Evolutionary conservation across 2,888 invertebrate species (phyloP), one percentile per base, ranked within the genome.

Genomic region (Sinodicranocentrus sp.): DNA sequence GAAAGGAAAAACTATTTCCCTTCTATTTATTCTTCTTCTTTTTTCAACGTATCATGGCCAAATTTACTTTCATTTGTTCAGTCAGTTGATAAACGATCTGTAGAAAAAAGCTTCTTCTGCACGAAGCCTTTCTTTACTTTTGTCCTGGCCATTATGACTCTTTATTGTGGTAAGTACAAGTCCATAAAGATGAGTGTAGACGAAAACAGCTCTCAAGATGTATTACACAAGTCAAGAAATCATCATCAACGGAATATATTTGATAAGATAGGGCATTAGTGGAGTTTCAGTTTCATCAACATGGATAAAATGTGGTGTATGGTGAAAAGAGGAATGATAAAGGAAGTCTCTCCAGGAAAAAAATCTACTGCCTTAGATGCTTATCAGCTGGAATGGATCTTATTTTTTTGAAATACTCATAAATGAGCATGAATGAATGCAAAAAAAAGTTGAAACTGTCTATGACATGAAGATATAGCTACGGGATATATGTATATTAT

Each of bases 361-460:
- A 26, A 39, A 57, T 15, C 13, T n/a, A 10, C 25, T 77, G 67
- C 68, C 68, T 17, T 77, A 68, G 68, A 77, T 68, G 68, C 77
- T 70, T 77, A 77, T 77, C 77, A 43, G 33, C 33, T 33, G 19
- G 10, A 57, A 28, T 61, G 39, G 65, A 65, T 65, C 39, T 33
- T n/a, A 19, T n/a, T 26, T 26, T 57, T 57, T 19, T 2, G 21
- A 33, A 33, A 33, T n/a, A n/a, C n/a, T n/a, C n/a, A n/a, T n/a
- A n/a, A n/a, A n/a, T n/a, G n/a, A n/a, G n/a, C n/a, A n/a, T n/a
- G n/a, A n/a, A n/a, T n/a, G n/a, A n/a, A n/a, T n/a, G n/a, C n/a
- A n/a, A n/a, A n/a, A n/a, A n/a, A n/a, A n/a, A n/a, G n/a, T n/a
- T n/a, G n/a, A n/a, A n/a, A n/a, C n/a, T n/a, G n/a, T n/a, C n/a